These are phyloP conservation scores for Drosophila greeni DNA, from an alignment of 2,888 invertebrate species.

Conservation along the genomic window DNA sequence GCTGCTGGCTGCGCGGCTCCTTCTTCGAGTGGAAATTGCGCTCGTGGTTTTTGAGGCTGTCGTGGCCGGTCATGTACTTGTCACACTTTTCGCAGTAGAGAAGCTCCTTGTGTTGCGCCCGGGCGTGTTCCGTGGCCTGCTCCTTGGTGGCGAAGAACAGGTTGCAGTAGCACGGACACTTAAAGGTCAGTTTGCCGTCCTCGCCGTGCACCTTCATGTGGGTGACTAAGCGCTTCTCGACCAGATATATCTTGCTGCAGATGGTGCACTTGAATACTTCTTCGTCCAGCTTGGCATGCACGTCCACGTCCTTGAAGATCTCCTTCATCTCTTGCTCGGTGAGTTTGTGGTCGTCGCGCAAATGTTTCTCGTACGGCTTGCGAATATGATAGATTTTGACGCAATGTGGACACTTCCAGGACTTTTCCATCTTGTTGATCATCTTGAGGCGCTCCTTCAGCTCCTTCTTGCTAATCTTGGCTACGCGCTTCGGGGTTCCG, in stretches of 20 bases:
- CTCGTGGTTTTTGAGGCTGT: slow-evolving; percentile 79
- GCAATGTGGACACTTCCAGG: slow-evolving; percentile 75
- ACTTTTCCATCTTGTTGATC: slow-evolving; percentile 71
- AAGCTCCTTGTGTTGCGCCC: slow-evolving; percentile 76
- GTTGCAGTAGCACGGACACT: slow-evolving; percentile 79
- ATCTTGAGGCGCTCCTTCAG: slow-evolving; percentile 73
- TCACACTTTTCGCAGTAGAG: slow-evolving; percentile 79
- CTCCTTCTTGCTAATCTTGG: slow-evolving; percentile 69
- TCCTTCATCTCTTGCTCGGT: slow-evolving; percentile 68
- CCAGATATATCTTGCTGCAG: slow-evolving; percentile 76
- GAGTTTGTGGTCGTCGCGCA: slow-evolving; percentile 73
- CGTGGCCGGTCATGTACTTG: slow-evolving; percentile 78
- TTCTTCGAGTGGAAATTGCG: slow-evolving; percentile 70
- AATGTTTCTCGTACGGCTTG: slow-evolving; percentile 76
- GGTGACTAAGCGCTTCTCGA: slow-evolving; percentile 70
- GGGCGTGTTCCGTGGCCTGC: slow-evolving; percentile 78
- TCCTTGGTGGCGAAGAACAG: slow-evolving; percentile 77
- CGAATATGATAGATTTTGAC: slow-evolving; percentile 77
- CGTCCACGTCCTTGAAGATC: slow-evolving; percentile 69
- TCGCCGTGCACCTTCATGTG: slow-evolving; percentile 76
- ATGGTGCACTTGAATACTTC: slow-evolving; percentile 75
- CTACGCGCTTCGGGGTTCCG: slow-evolving; percentile 60
- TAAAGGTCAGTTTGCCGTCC: slow-evolving; percentile 75
- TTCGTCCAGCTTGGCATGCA: slow-evolving; percentile 63
- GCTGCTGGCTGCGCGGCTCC: slow-evolving; percentile 68